A percentile compares a stretch with the other conserved stretches of the same genome.
These are phyloP conservation scores for Scophthalmus maximus DNA, from an alignment of 2,113 vertebrate genomes.

Conservation along the genomic window DNA sequence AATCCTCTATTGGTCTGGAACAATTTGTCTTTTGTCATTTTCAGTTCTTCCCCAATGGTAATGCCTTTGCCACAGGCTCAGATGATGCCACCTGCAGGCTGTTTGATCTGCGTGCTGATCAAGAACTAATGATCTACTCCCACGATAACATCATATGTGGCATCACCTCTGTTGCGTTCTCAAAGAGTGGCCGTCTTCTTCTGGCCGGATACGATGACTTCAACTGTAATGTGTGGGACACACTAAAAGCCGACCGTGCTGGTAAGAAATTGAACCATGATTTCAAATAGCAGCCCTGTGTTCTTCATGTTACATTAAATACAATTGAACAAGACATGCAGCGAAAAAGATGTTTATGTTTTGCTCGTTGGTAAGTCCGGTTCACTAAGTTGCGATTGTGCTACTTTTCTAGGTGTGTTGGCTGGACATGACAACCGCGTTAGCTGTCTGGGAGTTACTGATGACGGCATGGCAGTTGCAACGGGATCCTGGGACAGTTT, in stretches of 20 bases:
- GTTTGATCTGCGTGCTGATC: conserved; percentile 97
- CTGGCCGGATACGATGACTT: conserved; percentile 98
- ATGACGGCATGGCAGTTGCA: conserved; percentile 99
- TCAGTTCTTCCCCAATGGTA: conserved; percentile 98
- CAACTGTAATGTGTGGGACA: conserved; percentile 99
- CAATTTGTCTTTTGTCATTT: background rate
- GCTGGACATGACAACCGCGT: conserved; percentile 99
- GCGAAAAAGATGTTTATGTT: background rate
- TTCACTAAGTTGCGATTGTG: background rate
- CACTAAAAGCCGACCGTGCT: conserved; percentile 97
- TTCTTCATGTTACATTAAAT: background rate
- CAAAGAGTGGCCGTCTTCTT: conserved; percentile 97
- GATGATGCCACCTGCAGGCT: conserved; percentile 99
- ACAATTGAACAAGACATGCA: background rate
- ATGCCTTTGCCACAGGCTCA: conserved; percentile 98
- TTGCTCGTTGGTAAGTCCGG: background rate
- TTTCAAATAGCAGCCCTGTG: background rate
- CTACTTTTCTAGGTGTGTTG: conserved; percentile 88
- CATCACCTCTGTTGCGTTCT: conserved; percentile 99
- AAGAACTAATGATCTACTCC: conserved; percentile 99
- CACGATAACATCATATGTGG: conserved; percentile 99
- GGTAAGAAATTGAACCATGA: conserved; percentile 76
- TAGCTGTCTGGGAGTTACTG: conserved; percentile 99
- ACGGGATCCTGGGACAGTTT: conserved; percentile 99
- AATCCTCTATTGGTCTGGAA: background rate